Evolutionary conservation across 1,140 invertebrate species (phyloP).

Genomic region (Drusus annulatus): DNA sequence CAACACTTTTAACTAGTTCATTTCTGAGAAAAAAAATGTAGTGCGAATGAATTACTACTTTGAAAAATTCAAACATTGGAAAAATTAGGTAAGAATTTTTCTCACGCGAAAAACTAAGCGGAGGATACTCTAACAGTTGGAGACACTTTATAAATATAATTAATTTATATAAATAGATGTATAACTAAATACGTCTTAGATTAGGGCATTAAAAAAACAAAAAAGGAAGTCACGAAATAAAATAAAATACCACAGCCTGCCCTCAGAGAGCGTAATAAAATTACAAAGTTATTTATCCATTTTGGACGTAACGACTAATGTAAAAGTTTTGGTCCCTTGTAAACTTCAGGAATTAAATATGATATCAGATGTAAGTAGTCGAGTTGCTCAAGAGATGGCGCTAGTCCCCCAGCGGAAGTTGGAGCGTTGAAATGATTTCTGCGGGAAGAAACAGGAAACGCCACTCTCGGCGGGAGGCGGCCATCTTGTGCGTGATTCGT

Average conservation of each 20-base stretch:
- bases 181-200: no score
- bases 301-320: slow-evolving; percentile 53
- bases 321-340: slow-evolving; percentile 51
- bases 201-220: no score
- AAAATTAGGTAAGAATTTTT: no score
- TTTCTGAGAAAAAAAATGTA: no score
- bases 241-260: not conserved
- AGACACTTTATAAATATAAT: no score
- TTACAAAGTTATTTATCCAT: slow-evolving; percentile 58
- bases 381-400: slow-evolving; percentile 6
- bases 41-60: no score
- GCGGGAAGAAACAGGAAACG: slow-evolving; percentile 50
- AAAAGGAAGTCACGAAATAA: slow-evolving; percentile 25
- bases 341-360: slow-evolving; percentile 53
- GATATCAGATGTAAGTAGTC: slow-evolving; percentile 42
- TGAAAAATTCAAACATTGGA: no score
- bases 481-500: slow-evolving; percentile 42
- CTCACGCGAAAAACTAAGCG: no score
- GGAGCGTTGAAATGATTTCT: slow-evolving; percentile 51
- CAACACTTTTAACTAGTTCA: no score
- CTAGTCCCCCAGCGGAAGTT: slow-evolving; percentile 32
- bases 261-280: slow-evolving; percentile 45
- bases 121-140: no score
- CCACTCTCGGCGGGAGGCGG: slow-evolving; percentile 43
- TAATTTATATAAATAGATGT: no score